Conservation (phyloP, 2,888 invertebrate species). For the Parthenolecanium corni region DNA sequence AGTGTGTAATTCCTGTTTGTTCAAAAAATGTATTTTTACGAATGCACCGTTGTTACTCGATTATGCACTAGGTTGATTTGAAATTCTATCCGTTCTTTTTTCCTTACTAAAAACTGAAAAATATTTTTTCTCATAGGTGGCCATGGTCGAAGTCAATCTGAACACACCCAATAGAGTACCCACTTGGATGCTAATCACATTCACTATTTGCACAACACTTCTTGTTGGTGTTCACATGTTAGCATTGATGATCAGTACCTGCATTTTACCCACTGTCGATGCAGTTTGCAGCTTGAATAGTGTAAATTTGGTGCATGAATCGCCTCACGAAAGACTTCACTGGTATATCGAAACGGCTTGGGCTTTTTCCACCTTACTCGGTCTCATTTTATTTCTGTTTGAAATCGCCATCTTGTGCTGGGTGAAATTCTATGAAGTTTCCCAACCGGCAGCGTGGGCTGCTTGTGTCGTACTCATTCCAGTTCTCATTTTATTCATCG, state of each 20-base stretch:
- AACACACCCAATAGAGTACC: conserved; percentile 66
- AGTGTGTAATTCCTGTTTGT: too few species aligned
- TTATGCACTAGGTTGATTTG: too few species aligned
- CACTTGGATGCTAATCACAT: conserved; percentile 69
- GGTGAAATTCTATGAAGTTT: conserved; percentile 88
- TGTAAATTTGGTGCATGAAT: conserved; percentile 73
- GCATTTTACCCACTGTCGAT: conserved; percentile 96
- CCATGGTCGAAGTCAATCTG: conserved; percentile 93
- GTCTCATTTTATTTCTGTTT: conserved; percentile 80
- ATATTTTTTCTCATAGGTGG: too few species aligned
- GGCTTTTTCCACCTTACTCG: conserved; percentile 91
- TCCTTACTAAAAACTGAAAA: too few species aligned
- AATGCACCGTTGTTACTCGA: too few species aligned
- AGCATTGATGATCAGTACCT: conserved; percentile 97
- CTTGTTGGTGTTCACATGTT: conserved; percentile 95
- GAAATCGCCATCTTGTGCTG: conserved; percentile 94
- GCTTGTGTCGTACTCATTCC: conserved; percentile 86
- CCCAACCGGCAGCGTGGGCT: conserved; percentile 71
- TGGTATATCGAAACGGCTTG: conserved; percentile 96
- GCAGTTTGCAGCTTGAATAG: conserved; percentile 86
- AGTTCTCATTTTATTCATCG: conserved; percentile 79
- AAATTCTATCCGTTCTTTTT: too few species aligned
- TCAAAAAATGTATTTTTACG: too few species aligned
- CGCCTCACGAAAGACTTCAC: conserved; percentile 75
- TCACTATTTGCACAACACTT: conserved; percentile 87